Conservation (phyloP, 2,888 invertebrate species). For the Portevinia maculata region DNA sequence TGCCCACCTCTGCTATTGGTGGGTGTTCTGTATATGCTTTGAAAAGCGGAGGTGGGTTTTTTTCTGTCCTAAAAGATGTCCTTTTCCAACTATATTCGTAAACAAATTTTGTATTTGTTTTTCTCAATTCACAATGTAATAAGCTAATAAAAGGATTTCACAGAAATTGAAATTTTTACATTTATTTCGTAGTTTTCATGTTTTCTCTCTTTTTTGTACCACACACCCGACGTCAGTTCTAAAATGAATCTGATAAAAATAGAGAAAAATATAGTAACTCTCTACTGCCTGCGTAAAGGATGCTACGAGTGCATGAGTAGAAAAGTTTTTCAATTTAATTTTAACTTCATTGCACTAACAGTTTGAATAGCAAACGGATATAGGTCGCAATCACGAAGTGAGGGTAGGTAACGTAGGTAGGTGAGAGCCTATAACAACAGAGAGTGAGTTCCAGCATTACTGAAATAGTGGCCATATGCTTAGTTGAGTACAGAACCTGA, state of each 20-base stretch:
- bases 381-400: neutral
- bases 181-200: constrained; percentile 35
- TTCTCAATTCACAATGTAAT: constrained; percentile 37
- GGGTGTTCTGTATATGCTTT: constrained; percentile 5
- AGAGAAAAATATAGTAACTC: constrained; percentile 6
- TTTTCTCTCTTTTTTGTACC: no score
- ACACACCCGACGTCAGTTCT: constrained; percentile 6
- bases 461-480: constrained; percentile 19
- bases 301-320: constrained; percentile 57
- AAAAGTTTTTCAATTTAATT: constrained; percentile 74
- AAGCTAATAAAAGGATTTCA: constrained; percentile 68
- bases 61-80: constrained; percentile 1
- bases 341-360: constrained; percentile 61
- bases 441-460: neutral
- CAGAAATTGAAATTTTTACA: constrained; percentile 63
- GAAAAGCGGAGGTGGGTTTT: neutral
- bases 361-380: constrained; percentile 50
- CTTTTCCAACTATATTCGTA: constrained; percentile 13
- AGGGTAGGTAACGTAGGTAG: neutral
- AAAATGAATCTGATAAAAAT: constrained; percentile 5
- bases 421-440: constrained; percentile 10
- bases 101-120: constrained; percentile 20
- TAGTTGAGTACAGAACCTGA: constrained; percentile 36
- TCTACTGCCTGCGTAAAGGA: constrained; percentile 49
- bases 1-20: constrained; percentile 36